Evolutionary conservation across 1,140 invertebrate genomes (phyloP), one percentile per base, ranked within the genome.

Genomic region (Branchinecta lynchi): DNA sequence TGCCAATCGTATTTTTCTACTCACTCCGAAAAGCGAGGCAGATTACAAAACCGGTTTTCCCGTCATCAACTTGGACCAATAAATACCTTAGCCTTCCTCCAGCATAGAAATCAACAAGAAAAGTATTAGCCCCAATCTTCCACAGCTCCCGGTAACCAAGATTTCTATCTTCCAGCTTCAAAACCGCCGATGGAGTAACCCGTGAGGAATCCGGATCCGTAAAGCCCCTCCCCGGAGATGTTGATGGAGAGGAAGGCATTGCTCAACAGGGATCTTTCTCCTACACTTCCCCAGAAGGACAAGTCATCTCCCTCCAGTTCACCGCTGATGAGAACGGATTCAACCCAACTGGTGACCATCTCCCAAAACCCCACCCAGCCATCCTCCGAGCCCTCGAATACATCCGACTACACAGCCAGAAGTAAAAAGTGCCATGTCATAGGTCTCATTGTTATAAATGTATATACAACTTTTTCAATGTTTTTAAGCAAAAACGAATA

Each of bases 311-410:
- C 15, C 43, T 74, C 43, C 15, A 45, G 44, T 73, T 71, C 66
- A 65, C 46, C 5, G 73, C 73, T 43, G 73, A 73, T 45, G 73
- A 73, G 66, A 70, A 67, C 67, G 73, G 73, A 17, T 75, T 72
- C 71, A 45, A 44, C 6, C 70, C 74, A 0, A 32, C 46, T 15
- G 74, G 73, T 15, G 70, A 72, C 45, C 73, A 74, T 68, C 65
- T 74, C 44, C 73, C 73, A 2, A 46, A 9, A 9, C 66, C 70
- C 15, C 73, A 72, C 15, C 70, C 72, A 7, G 51, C 51, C 51
- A 60, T 60, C 51, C 51, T 60, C 17, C 51, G 51, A 60, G 51
- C 51, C 12, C 17, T 60, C 12, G 51, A 60, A 60, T 60, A 60
- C 51, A 60, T 60, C 51, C 12, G 51, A 60, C 12, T 20, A 12